Conservation (phyloP, 2,113 vertebrate species). For the Speoplatyrhinus poulsoni region DNA sequence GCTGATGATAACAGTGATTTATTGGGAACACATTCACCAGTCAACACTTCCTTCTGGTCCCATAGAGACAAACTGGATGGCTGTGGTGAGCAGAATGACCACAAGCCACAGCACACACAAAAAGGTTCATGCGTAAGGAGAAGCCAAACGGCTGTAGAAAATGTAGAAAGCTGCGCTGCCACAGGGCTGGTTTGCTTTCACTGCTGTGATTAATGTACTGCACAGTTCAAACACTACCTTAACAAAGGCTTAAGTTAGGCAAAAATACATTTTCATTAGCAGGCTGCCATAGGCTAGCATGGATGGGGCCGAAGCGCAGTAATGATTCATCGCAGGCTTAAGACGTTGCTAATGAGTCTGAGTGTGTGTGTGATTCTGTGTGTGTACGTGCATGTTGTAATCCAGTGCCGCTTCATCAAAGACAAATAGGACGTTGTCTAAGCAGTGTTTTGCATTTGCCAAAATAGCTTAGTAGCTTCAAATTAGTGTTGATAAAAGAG, state of each 20-base stretch:
- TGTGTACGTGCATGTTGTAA: not conserved
- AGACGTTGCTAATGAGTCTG: constrained; percentile 12
- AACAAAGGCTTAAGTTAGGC: constrained; percentile 37
- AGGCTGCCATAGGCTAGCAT: constrained; percentile 24
- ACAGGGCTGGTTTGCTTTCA: constrained; percentile 49
- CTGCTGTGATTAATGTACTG: constrained; percentile 62
- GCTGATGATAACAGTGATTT: constrained; percentile 54
- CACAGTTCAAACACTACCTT: constrained; percentile 30
- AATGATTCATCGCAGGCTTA: constrained; percentile 48
- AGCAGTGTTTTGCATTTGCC: constrained; percentile 35
- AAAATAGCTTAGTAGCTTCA: constrained; percentile 29
- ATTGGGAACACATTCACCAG: constrained; percentile 58
- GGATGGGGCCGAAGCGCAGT: constrained; percentile 27
- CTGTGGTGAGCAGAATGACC: constrained; percentile 48
- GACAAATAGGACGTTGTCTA: constrained; percentile 41
- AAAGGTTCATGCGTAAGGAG: constrained; percentile 33
- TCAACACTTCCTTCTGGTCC: constrained; percentile 19
- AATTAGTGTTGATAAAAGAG: constrained; percentile 34
- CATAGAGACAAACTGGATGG: constrained; percentile 38
- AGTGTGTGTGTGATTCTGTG: not conserved
- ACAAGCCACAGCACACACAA: constrained; percentile 28
- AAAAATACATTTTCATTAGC: constrained; percentile 62
- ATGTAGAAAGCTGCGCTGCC: constrained; percentile 47
- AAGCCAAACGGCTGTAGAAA: constrained; percentile 35
- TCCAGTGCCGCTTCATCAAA: constrained; percentile 52